Evolutionary conservation across 2,888 invertebrate genomes (phyloP).

Genomic region (Synanthedon vespiformis): DNA sequence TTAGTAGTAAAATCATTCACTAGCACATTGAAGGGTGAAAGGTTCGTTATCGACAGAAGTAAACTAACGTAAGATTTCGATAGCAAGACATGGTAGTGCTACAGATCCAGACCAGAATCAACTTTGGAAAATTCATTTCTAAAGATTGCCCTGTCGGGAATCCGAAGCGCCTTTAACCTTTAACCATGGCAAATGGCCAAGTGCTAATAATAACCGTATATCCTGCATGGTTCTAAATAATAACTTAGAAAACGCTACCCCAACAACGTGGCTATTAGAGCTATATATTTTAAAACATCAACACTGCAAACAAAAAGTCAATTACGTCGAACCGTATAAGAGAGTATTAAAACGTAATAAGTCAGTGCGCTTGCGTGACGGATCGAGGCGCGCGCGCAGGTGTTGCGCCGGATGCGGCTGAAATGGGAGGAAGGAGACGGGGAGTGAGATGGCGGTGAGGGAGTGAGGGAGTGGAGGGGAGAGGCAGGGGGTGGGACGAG

Average conservation of each 20-base stretch:
- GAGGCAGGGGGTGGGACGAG: conserved; percentile 19
- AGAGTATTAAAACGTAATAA: conserved; percentile 62
- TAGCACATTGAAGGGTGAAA: no score
- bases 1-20: no score
- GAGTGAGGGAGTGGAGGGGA: conserved; percentile 10
- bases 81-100: no score
- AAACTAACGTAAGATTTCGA: no score
- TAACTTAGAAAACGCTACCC: neutral
- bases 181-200: no score
- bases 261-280: neutral
- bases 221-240: no score
- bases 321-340: conserved; percentile 40
- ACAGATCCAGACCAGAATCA: no score
- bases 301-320: conserved; percentile 42
- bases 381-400: conserved; percentile 51
- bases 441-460: conserved; percentile 7
- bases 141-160: no score
- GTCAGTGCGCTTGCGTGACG: conserved; percentile 23
- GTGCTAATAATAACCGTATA: no score
- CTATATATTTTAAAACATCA: conserved; percentile 21
- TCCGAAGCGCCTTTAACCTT: no score
- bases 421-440: conserved; percentile 22
- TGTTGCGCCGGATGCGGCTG: conserved; percentile 62
- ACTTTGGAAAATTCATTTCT: no score
- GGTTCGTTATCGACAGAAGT: no score